Conservation (phyloP, 2,888 invertebrate genomes). For the Strigamia maritima region DNA sequence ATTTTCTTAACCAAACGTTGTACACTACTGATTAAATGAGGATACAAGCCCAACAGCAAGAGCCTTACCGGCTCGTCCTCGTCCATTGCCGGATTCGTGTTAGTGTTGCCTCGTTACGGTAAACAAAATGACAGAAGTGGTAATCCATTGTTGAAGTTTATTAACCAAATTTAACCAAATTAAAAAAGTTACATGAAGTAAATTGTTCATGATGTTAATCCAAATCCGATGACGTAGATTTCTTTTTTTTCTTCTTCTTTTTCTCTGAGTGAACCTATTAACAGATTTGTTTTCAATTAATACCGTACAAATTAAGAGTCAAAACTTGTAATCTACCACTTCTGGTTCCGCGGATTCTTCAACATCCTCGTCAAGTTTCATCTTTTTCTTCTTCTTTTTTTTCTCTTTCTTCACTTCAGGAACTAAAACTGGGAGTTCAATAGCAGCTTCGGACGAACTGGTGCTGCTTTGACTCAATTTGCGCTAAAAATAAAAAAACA, state of each 20-base stretch:
- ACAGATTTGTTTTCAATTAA: not conserved
- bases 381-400: constrained; percentile 16
- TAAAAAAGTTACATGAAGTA: not conserved
- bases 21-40: not conserved
- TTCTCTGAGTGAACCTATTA: not conserved
- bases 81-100: not conserved
- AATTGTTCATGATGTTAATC: not conserved
- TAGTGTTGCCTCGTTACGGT: not conserved
- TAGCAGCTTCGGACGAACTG: not conserved
- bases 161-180: not conserved
- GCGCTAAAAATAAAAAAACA: not conserved
- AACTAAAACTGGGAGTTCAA: not conserved
- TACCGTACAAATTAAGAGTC: not conserved
- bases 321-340: not conserved
- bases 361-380: not conserved
- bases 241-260: constrained; percentile 19
- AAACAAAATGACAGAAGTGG: not conserved
- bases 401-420: constrained; percentile 25
- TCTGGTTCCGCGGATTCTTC: not conserved
- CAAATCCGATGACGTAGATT: not conserved
- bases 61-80: not conserved
- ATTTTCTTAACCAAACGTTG: not conserved
- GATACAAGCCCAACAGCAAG: not conserved
- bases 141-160: not conserved
- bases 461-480: not conserved